These are phyloP conservation scores for Hippasteria phrygiana DNA, from an alignment of 53 echinoderm and acorn worm species.

Conservation along the genomic window DNA sequence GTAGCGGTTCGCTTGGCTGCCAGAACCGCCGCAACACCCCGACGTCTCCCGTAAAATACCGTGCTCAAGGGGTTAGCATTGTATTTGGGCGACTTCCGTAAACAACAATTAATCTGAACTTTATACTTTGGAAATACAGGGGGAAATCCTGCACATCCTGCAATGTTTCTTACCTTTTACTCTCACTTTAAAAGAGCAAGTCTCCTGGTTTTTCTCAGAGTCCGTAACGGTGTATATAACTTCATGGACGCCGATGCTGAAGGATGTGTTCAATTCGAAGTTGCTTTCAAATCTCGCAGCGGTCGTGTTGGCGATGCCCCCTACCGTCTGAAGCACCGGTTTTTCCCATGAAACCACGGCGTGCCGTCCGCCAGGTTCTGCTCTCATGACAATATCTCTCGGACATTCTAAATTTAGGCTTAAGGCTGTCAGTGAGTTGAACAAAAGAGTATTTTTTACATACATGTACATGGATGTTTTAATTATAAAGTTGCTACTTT, in stretches of 20 bases:
- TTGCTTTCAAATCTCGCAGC: constrained; percentile 10
- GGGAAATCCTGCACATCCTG: neutral
- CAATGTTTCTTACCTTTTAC: constrained; percentile 25
- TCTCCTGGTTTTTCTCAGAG: constrained; percentile 2
- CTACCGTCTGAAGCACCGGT: neutral
- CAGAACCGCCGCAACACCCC: no score
- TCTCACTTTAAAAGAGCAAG: constrained; percentile 40
- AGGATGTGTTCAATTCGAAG: constrained; percentile 37
- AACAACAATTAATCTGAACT: neutral
- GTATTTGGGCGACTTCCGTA: neutral
- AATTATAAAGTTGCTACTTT: neutral
- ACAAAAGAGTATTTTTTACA: neutral
- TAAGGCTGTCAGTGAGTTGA: neutral
- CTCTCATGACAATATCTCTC: constrained; percentile 21
- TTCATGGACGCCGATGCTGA: constrained; percentile 21
- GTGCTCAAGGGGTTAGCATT: no score
- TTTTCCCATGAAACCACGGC: constrained; percentile 48
- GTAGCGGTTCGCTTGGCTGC: no score
- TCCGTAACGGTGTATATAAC: constrained; percentile 39
- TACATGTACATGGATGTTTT: neutral
- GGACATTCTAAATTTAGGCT: constrained; percentile 17
- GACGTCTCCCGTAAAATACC: no score
- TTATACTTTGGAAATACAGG: neutral
- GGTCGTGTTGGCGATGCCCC: constrained; percentile 9
- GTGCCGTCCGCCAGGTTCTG: constrained; percentile 12